A percentile compares a stretch with the other conserved stretches of the same genome.
Conservation (phyloP, 2,888 invertebrate genomes). For the Sylvicola cinctus region DNA sequence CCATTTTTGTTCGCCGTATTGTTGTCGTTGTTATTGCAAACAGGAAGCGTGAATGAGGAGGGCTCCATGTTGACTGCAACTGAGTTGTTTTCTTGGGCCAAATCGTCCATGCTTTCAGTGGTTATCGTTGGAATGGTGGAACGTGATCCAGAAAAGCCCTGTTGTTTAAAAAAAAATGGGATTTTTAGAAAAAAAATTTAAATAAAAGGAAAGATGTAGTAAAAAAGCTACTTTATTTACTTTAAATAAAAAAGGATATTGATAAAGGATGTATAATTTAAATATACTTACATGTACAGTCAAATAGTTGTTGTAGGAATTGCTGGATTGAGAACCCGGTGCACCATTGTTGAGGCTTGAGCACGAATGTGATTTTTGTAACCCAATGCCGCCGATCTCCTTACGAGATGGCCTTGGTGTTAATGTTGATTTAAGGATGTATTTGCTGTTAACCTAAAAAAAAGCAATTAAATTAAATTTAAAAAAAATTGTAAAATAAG, state of each 20-base stretch:
- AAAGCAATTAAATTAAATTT: not conserved
- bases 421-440: conserved; percentile 63
- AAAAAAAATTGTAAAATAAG: no score
- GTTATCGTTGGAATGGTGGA: conserved; percentile 46
- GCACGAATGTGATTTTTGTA: conserved; percentile 51
- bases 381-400: conserved; percentile 36
- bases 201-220: no score
- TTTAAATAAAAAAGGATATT: no score
- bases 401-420: conserved; percentile 57
- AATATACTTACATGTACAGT: conserved; percentile 56
- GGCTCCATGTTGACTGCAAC: conserved; percentile 11
- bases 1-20: not conserved
- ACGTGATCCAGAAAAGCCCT: conserved; percentile 39
- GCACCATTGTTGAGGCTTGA: conserved; percentile 38
- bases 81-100: conserved; percentile 16
- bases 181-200: no score
- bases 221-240: no score
- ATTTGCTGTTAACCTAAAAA: conserved; percentile 39
- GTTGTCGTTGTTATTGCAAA: conserved; percentile 2
- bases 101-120: conserved; percentile 43
- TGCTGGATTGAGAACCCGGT: conserved; percentile 21
- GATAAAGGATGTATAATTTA: no score
- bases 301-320: conserved; percentile 44
- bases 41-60: conserved; percentile 4
- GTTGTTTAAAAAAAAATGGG: conserved; percentile 14